Evolutionary conservation across 2,113 vertebrate genomes (phyloP), one percentile per base, ranked within the genome.

Genomic region (Pterocles orientalis): DNA sequence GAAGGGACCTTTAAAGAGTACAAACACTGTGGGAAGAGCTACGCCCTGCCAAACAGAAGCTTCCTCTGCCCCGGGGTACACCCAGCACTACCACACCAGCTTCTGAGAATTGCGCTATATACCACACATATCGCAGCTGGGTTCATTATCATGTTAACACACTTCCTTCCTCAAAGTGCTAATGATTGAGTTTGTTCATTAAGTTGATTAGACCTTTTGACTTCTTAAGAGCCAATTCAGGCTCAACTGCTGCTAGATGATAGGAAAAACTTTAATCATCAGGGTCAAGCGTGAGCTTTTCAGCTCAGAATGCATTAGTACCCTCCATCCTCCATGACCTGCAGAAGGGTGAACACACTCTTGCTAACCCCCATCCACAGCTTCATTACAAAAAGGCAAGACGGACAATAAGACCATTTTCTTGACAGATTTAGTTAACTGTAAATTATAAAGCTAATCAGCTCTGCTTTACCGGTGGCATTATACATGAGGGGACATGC

Each of bases 141-240:
- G 68, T 58, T 25, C 70, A 17, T 29, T 13, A 25, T 9, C 25
- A 3, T 1, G 45, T 12, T 21, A 83, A 71, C 66, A 66, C 75
- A 45, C 68, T 50, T 79, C 92, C 88, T 88, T 91, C 88, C 78
- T 48, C 86, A 51, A 95, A 91, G 88, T 70, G 64, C 83, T 94
- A 96, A 95, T 82, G 90, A 96, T 33, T 87, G 86, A 94, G 92
- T 95, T 97, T 89, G 80, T 94, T 97, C 95, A 94, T 95, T 92
- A 94, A 84, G 73, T 33, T 97, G 91, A 97, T 97, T 95, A 97
- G 92, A 97, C 97, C 96, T 97, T 97, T 92, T 96, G 95, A 91
- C 97, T 94, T 94, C 88, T 93, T 86, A 48, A 95, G 94, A 96
- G 92, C 80, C 94, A 88, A 97, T 88, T 88, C 86, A 86, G 92